These are phyloP conservation scores for Acanthurus tractus DNA, from an alignment of 2,797 vertebrate species.

Conservation along the genomic window DNA sequence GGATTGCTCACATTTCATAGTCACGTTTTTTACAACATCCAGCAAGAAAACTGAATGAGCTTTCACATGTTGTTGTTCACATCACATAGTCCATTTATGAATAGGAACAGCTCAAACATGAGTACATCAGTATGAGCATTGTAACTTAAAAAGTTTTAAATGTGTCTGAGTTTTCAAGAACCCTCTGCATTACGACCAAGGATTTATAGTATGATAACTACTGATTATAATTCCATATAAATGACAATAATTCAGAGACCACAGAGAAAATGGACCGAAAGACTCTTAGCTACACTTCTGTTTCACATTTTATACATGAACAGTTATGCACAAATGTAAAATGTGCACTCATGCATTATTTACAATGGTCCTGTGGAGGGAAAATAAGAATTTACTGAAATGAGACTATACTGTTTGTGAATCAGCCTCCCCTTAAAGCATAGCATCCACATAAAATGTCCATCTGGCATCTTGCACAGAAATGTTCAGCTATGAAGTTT, in stretches of 20 bases:
- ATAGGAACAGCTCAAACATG: background rate
- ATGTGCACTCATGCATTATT: slow-evolving; percentile 7
- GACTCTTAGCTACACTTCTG: background rate
- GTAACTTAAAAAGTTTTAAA: background rate
- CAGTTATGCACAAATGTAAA: slow-evolving; percentile 10
- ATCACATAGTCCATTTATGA: background rate
- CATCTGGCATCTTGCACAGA: slow-evolving; percentile 55
- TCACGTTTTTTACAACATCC: background rate
- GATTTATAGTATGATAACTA: too few species aligned
- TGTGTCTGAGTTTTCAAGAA: background rate
- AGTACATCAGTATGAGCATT: background rate
- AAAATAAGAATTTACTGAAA: slow-evolving; percentile 22
- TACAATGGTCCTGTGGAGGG: background rate
- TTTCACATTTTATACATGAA: background rate
- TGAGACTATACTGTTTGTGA: slow-evolving; percentile 11
- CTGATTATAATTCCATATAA: background rate
- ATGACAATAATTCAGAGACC: background rate
- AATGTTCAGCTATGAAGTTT: slow-evolving; percentile 57
- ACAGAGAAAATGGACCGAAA: background rate
- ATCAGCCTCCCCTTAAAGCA: slow-evolving; percentile 27
- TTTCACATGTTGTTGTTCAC: background rate
- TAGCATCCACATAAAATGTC: slow-evolving; percentile 48
- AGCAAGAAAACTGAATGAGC: background rate
- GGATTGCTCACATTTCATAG: background rate
- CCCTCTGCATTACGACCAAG: background rate